Percentiles rank a stretch among this genome's conserved stretches.
Evolutionary conservation across 2,888 invertebrate species (phyloP).

Genomic region (Ceriagrion tenellum): DNA sequence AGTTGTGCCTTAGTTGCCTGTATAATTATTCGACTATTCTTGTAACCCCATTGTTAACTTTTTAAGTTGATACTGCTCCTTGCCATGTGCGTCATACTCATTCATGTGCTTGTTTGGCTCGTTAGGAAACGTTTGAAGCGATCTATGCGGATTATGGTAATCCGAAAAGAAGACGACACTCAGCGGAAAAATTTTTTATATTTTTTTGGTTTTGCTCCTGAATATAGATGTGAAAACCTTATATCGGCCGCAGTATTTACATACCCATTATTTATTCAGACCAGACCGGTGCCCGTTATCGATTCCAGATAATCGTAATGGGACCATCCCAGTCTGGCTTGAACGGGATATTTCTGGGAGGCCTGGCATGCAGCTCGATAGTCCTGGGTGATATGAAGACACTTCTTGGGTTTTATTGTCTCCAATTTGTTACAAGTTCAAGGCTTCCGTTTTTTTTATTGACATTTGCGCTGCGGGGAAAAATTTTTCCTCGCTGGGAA

Average conservation of each 20-base stretch:
- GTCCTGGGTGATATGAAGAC: background rate
- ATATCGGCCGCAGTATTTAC: background rate
- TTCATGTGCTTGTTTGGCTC: background rate
- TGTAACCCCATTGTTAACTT: background rate
- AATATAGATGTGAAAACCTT: background rate
- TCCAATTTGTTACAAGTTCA: background rate
- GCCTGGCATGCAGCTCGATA: background rate
- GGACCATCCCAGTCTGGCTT: background rate
- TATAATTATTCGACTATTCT: background rate
- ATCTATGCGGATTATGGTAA: background rate
- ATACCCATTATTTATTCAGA: background rate
- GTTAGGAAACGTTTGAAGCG: background rate
- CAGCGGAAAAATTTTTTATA: background rate
- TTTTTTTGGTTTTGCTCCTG: background rate
- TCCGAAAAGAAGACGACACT: background rate
- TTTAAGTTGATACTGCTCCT: background rate
- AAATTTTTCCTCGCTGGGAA: background rate
- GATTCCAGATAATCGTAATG: conserved; percentile 8
- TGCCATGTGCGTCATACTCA: background rate
- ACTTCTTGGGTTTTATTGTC: background rate
- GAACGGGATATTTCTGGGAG: background rate
- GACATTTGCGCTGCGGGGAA: background rate
- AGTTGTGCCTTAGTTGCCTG: background rate
- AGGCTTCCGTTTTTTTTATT: background rate
- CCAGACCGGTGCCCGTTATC: background rate